A percentile compares a stretch with the other conserved stretches of the same genome.
Evolutionary conservation across 1,140 invertebrate genomes (phyloP).

Genomic region (Littorina saxatilis): DNA sequence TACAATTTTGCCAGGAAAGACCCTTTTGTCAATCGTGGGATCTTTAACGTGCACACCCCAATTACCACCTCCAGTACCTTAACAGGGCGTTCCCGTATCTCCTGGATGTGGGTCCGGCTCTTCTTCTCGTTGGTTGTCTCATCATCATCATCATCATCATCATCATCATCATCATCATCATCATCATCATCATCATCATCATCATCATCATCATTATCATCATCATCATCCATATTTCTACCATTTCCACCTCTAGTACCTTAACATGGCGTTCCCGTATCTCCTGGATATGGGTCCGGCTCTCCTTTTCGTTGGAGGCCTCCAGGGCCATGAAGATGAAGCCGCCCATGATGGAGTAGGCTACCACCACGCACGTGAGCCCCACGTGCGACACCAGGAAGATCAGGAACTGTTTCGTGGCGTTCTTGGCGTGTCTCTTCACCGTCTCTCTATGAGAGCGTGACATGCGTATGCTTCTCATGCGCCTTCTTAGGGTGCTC

Average conservation of each 20-base stretch:
- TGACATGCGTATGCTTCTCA: neutral
- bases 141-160: too few relatives aligned
- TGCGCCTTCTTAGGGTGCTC: neutral
- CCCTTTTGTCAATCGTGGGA: too few relatives aligned
- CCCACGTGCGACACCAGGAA: slow-evolving; percentile 48
- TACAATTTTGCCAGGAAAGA: too few relatives aligned
- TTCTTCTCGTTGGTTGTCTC: slow-evolving; percentile 36
- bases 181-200: too few relatives aligned
- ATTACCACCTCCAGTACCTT: too few relatives aligned
- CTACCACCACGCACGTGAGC: slow-evolving; percentile 42
- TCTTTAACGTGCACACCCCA: too few relatives aligned
- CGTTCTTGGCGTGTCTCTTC: neutral
- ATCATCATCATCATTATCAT: too few relatives aligned
- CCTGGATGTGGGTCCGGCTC: slow-evolving; percentile 12
- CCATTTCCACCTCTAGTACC: slow-evolving; percentile 40
- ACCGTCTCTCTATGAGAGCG: neutral
- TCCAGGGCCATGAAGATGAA: slow-evolving; percentile 45
- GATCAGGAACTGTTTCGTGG: slow-evolving; percentile 38
- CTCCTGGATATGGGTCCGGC: slow-evolving; percentile 4
- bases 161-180: too few relatives aligned
- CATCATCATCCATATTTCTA: neutral
- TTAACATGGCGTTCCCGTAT: slow-evolving; percentile 32
- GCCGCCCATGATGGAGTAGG: slow-evolving; percentile 45
- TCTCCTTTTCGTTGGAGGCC: slow-evolving; percentile 30
- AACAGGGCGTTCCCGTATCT: slow-evolving; percentile 20